These are phyloP conservation scores for Manis pentadactyla DNA, from an alignment of 2,797 vertebrate genomes.

Conservation along the genomic window DNA sequence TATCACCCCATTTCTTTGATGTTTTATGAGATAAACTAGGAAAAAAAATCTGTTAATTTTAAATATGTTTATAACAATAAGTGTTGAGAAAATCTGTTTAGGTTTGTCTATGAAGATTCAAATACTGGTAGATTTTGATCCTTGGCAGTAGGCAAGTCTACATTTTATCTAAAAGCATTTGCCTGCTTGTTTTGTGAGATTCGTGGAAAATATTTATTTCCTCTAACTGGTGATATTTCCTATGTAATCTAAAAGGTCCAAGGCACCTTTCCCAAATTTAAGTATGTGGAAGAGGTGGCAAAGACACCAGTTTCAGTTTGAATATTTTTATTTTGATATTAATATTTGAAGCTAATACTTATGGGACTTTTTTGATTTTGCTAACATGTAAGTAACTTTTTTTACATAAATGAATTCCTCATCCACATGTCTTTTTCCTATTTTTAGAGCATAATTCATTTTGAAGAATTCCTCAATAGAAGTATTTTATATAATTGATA, in stretches of 20 bases:
- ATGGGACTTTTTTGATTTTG: not conserved
- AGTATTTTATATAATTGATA: not conserved
- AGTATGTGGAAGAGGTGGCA: slow-evolving; percentile 24
- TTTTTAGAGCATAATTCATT: not conserved
- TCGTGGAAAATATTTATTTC: slow-evolving; percentile 46
- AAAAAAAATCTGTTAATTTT: not conserved
- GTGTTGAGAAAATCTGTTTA: not conserved
- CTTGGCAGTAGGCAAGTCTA: not conserved
- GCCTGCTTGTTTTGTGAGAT: not conserved
- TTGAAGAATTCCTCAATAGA: not conserved
- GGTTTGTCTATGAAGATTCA: not conserved
- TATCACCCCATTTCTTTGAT: not conserved
- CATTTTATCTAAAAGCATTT: not conserved
- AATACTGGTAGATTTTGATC: not conserved
- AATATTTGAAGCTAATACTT: not conserved
- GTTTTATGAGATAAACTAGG: not conserved
- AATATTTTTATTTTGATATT: not conserved
- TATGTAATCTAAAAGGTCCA: slow-evolving; percentile 32
- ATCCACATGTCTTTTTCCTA: not conserved
- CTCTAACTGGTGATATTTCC: slow-evolving; percentile 49
- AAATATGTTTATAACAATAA: not conserved
- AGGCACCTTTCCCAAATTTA: not conserved
- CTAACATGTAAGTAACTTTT: not conserved
- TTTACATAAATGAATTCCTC: not conserved
- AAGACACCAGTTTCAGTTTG: not conserved